These are phyloP conservation scores for Seriola quinqueradiata DNA, from an alignment of 2,113 vertebrate genomes.

Conservation along the genomic window DNA sequence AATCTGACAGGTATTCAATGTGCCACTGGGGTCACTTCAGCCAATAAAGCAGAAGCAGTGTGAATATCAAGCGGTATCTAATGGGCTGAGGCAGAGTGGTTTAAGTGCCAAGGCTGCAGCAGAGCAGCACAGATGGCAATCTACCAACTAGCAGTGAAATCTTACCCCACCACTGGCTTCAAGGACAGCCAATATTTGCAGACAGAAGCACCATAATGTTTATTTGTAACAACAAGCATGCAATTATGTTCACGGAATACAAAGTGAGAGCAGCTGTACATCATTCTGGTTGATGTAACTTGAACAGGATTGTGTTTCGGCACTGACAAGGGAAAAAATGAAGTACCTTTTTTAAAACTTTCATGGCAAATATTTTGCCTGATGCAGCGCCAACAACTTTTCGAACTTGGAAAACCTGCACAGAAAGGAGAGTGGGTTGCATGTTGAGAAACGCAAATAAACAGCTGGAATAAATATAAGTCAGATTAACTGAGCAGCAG, in stretches of 20 bases:
- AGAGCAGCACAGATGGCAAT: conserved; percentile 53
- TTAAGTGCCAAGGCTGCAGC: conserved; percentile 68
- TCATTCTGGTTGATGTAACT: neutral
- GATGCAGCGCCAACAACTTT: conserved; percentile 96
- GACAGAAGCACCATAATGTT: conserved; percentile 51
- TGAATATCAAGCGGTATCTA: conserved; percentile 49
- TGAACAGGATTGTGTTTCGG: neutral
- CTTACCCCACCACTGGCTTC: conserved; percentile 67
- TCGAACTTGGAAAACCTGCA: conserved; percentile 97
- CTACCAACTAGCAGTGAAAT: conserved; percentile 65
- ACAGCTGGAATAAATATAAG: rapidly evolving
- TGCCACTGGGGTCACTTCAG: conserved; percentile 54
- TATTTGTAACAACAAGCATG: conserved; percentile 39
- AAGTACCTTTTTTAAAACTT: conserved; percentile 98
- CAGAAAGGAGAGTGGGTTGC: neutral
- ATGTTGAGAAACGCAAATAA: conserved; percentile 3
- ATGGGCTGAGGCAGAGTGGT: conserved; percentile 49
- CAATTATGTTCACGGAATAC: conserved; percentile 16
- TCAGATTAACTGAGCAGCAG: neutral
- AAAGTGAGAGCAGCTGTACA: neutral
- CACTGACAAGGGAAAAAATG: neutral
- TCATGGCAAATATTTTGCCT: conserved; percentile 99
- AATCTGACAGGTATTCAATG: conserved; percentile 22
- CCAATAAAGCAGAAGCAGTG: conserved; percentile 53
- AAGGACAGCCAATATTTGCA: conserved; percentile 61